Conservation (phyloP, 2,797 vertebrate genomes). For the Pseudochaenichthys georgianus region DNA sequence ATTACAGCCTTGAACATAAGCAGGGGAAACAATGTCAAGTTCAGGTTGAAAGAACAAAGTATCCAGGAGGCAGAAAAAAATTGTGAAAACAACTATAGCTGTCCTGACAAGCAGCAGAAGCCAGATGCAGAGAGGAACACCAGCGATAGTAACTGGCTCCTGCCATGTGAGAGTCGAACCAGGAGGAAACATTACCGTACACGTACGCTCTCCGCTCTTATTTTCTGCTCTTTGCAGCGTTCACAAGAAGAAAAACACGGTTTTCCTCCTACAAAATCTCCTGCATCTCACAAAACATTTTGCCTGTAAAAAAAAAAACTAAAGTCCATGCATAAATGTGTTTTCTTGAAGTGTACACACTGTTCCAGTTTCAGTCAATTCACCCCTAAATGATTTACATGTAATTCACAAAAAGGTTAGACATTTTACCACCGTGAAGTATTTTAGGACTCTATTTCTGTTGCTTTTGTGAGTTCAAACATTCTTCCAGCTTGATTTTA, state of each 20-base stretch:
- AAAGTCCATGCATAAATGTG: conserved; percentile 58
- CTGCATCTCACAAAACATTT: conserved; percentile 55
- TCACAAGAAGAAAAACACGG: conserved; percentile 61
- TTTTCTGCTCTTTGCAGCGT: conserved; percentile 62
- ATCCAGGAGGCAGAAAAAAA: conserved; percentile 71
- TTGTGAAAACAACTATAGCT: conserved; percentile 41
- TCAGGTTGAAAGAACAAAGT: conserved; percentile 81
- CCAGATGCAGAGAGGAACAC: conserved; percentile 67
- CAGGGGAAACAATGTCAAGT: conserved; percentile 81
- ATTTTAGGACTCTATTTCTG: conserved; percentile 45
- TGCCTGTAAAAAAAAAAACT: conserved; percentile 19
- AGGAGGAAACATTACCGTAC: conserved; percentile 65
- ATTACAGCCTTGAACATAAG: conserved; percentile 75
- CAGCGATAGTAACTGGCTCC: conserved; percentile 72
- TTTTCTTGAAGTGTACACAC: conserved; percentile 65
- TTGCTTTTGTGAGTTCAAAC: conserved; percentile 43
- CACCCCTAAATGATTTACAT: conserved; percentile 45
- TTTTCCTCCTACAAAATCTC: conserved; percentile 58
- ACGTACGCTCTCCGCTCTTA: conserved; percentile 56
- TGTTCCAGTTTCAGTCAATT: conserved; percentile 57
- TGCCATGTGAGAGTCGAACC: conserved; percentile 76
- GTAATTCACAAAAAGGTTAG: conserved; percentile 51
- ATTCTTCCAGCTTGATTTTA: conserved; percentile 46
- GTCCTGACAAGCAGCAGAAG: conserved; percentile 75
- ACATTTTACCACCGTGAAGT: conserved; percentile 55